Percentiles rank a stretch among this genome's conserved stretches.
Conservation (phyloP, 2,113 vertebrate genomes). For the Grammomys surdaster region DNA sequence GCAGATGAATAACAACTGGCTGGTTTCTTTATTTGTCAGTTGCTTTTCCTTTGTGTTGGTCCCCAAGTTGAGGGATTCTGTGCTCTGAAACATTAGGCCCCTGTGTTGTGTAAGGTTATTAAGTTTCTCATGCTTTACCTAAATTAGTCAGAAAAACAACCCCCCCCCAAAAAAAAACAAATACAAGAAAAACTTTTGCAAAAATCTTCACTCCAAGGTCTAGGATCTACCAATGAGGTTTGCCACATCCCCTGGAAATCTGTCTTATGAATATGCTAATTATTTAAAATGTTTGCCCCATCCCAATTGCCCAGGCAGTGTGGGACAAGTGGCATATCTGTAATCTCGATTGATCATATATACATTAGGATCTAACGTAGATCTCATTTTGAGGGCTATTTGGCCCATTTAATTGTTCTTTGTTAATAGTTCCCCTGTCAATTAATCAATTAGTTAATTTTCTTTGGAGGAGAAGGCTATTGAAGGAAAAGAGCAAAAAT, state of each 20-base stretch:
- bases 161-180: neutral
- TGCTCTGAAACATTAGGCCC: neutral
- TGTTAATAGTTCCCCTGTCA: neutral
- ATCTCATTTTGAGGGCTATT: neutral
- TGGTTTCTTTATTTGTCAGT: neutral
- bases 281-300: neutral
- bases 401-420: neutral
- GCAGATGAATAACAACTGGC: neutral
- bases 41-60: neutral
- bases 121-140: neutral
- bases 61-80: neutral
- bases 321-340: neutral
- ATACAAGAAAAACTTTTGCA: neutral
- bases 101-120: neutral
- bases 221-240: no score
- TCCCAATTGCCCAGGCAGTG: neutral
- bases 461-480: neutral
- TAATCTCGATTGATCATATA: neutral
- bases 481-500: neutral
- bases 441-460: neutral
- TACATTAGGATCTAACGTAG: neutral
- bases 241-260: neutral
- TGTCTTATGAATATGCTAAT: neutral
- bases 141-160: neutral
- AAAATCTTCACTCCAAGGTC: neutral